These are phyloP conservation scores for Rousettus leschenaultii DNA, from an alignment of 2,113 vertebrate species.

Conservation along the genomic window DNA sequence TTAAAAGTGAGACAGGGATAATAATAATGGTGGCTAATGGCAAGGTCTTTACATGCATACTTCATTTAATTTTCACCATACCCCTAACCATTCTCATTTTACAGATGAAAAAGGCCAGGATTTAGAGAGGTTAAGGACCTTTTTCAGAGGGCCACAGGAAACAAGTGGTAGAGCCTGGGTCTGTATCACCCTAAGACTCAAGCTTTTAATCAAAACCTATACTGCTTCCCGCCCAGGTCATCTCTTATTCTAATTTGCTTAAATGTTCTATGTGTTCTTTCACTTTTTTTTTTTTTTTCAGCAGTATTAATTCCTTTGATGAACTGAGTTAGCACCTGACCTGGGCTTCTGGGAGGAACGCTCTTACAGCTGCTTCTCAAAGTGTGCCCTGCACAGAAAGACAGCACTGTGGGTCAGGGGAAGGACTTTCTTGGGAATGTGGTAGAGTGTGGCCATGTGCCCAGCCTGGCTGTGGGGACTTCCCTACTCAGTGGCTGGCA, in stretches of 20 bases:
- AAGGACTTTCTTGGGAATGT: not conserved
- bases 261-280: not conserved
- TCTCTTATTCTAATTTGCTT: not conserved
- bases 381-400: not conserved
- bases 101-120: not conserved
- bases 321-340: not conserved
- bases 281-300: not conserved
- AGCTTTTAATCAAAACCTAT: not conserved
- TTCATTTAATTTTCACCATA: not conserved
- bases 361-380: not conserved
- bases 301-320: not conserved
- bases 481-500: conserved; percentile 42
- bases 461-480: conserved; percentile 7
- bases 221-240: not conserved
- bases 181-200: not conserved
- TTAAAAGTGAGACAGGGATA: not conserved
- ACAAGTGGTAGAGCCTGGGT: not conserved
- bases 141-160: not conserved
- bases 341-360: not conserved
- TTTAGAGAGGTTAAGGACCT: not conserved
- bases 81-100: not conserved
- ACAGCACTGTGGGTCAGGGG: not conserved
- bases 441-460: conserved; percentile 10
- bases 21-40: not conserved
- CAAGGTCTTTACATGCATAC: not conserved